Evolutionary conservation across 92 coral and sea anemone species (phyloP).

Genomic region (Siderastrea radians): DNA sequence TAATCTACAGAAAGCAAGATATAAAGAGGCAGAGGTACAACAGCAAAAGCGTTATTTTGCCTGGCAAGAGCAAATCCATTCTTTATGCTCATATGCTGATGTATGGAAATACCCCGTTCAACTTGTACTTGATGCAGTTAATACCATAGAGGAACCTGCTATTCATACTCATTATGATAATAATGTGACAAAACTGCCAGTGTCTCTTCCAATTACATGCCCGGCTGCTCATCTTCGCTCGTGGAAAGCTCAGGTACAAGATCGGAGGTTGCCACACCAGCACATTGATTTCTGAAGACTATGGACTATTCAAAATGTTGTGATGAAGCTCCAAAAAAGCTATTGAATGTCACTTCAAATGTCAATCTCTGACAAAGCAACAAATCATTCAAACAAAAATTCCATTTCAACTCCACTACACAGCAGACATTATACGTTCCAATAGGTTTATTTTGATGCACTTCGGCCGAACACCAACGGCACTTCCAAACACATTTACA

Average conservation of each 20-base stretch:
- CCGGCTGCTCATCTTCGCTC: constrained; percentile 73
- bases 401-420: too few species aligned
- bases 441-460: too few species aligned
- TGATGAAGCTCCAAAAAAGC: too few species aligned
- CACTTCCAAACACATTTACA: too few species aligned
- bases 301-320: too few species aligned
- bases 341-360: too few species aligned
- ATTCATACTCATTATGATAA: not conserved
- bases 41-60: constrained; percentile 35
- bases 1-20: constrained; percentile 4
- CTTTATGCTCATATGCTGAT: constrained; percentile 59
- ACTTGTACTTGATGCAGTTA: constrained; percentile 49
- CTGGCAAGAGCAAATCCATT: constrained; percentile 79
- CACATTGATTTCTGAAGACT: not conserved
- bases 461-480: too few species aligned
- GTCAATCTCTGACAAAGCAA: too few species aligned
- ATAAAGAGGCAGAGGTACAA: not conserved
- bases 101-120: constrained; percentile 80
- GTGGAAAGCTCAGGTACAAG: constrained; percentile 83
- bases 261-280: not conserved
- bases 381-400: too few species aligned
- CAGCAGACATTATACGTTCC: too few species aligned
- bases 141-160: not conserved
- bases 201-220: constrained; percentile 78
- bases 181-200: constrained; percentile 63